Evolutionary conservation across 2,113 vertebrate genomes (phyloP).

Genomic region (Syrmaticus mikado): DNA sequence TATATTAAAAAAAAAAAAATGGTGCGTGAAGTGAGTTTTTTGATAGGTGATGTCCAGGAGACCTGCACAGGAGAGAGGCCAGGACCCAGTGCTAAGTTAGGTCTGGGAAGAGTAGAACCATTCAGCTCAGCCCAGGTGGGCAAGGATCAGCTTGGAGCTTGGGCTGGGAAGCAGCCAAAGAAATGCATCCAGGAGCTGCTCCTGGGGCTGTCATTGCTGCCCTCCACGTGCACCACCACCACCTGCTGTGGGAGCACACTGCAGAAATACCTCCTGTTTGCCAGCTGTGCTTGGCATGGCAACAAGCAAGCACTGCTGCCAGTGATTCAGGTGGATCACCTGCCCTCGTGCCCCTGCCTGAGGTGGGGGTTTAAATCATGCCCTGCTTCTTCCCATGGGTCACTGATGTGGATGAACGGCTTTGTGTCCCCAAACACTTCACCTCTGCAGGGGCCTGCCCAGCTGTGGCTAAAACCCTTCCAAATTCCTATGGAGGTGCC

Average conservation of each 20-base stretch:
- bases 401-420: not conserved
- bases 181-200: not conserved
- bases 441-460: not conserved
- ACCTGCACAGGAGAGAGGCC: fast-evolving
- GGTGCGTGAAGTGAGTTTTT: not conserved
- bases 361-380: not conserved
- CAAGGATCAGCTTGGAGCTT: not conserved
- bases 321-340: not conserved
- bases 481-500: too few species aligned
- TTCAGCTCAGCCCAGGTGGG: not conserved
- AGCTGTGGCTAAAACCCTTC: fast-evolving
- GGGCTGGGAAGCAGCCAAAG: not conserved
- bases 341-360: not conserved
- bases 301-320: not conserved
- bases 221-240: fast-evolving
- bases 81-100: not conserved
- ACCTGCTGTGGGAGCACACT: not conserved
- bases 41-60: not conserved
- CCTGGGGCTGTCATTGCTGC: not conserved
- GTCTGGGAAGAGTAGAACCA: not conserved
- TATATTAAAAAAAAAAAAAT: not conserved
- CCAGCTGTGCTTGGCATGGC: not conserved
- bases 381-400: fast-evolving
- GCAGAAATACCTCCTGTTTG: not conserved
- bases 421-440: fast-evolving